Evolutionary conservation across 2,888 invertebrate genomes (phyloP).

Genomic region (Agrochola lychnidis): DNA sequence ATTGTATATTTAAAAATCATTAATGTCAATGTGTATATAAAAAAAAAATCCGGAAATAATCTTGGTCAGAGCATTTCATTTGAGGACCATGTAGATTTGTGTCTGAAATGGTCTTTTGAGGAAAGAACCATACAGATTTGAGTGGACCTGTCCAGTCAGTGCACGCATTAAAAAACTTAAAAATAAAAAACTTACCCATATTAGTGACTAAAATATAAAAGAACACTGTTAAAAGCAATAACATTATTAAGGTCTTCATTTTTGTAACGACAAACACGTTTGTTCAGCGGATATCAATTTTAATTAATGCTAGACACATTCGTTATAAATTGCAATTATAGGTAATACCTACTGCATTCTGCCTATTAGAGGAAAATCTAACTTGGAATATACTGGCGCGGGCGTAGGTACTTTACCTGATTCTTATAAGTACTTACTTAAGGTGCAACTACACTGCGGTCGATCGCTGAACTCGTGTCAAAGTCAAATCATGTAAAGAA

Average conservation of each 20-base stretch:
- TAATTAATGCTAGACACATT: background rate
- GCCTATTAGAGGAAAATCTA: background rate
- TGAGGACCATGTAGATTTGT: too few species aligned
- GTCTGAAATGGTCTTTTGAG: too few species aligned
- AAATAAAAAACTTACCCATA: conserved; percentile 26
- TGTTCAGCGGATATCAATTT: background rate
- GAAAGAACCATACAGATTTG: too few species aligned
- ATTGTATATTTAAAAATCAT: too few species aligned
- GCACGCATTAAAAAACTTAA: too few species aligned
- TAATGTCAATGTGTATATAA: too few species aligned
- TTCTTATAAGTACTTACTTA: background rate
- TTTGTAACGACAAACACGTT: background rate
- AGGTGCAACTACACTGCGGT: background rate
- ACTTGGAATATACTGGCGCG: background rate
- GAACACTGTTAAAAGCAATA: conserved; percentile 23
- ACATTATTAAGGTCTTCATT: conserved; percentile 30
- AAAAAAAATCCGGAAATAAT: too few species aligned
- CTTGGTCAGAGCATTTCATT: too few species aligned
- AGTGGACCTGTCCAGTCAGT: too few species aligned
- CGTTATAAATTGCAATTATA: background rate
- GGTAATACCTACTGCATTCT: background rate
- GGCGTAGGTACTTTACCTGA: background rate
- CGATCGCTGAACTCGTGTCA: background rate
- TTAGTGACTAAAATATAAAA: conserved; percentile 31
- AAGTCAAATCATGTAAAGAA: too few species aligned